These are phyloP conservation scores for Pangasianodon gigas DNA, from an alignment of 2,113 vertebrate genomes.

Conservation along the genomic window DNA sequence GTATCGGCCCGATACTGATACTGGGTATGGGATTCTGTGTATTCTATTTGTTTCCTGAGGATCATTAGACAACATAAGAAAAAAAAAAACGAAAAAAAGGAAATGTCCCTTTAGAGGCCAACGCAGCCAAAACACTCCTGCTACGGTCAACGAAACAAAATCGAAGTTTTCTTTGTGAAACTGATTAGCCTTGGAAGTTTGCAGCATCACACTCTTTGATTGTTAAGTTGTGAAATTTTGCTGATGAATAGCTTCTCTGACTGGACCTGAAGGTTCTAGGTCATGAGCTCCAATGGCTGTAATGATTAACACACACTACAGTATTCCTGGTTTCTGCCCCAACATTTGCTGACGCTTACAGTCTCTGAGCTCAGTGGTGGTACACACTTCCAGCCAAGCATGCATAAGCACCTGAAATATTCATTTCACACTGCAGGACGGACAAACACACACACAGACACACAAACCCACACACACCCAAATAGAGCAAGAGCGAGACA, in stretches of 20 bases:
- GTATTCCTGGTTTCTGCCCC: neutral
- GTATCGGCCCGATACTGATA: no score
- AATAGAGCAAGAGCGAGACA: neutral
- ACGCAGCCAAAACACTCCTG: neutral
- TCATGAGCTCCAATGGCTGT: neutral
- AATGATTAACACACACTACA: neutral
- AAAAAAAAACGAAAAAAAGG: neutral
- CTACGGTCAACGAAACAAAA: no score
- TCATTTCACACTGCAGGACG: constrained; percentile 54
- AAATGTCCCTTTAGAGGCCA: no score
- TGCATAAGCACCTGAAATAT: constrained; percentile 69
- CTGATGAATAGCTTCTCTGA: neutral
- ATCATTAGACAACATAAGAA: neutral
- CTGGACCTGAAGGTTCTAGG: neutral
- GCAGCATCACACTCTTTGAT: neutral
- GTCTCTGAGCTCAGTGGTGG: constrained; percentile 41
- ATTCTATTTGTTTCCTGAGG: neutral
- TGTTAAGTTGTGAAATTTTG: neutral
- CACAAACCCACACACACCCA: constrained; percentile 20
- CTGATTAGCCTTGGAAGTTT: neutral
- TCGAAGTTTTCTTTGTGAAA: neutral
- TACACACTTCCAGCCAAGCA: constrained; percentile 63
- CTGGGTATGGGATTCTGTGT: neutral
- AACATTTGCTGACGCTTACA: constrained; percentile 2
- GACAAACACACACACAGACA: constrained; percentile 30